Percentiles rank a stretch among this genome's conserved stretches.
Conservation (phyloP, 2,113 vertebrate species). For the Delphinus delphis region DNA sequence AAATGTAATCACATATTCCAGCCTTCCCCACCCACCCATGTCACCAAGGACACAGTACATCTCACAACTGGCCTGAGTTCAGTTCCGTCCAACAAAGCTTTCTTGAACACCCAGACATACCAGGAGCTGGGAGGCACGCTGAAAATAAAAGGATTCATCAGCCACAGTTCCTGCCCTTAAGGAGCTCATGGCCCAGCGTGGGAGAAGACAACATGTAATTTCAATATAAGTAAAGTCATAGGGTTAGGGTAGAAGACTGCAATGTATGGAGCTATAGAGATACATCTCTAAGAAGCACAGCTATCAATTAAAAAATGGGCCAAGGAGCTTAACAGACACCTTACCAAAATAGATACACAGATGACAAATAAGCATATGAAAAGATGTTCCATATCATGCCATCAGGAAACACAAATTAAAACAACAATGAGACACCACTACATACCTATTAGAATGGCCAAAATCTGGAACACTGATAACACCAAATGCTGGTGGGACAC, state of each 20-base stretch:
- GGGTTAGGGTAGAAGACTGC: neutral
- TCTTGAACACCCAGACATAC: neutral
- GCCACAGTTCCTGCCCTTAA: neutral
- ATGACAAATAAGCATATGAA: neutral
- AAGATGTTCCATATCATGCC: neutral
- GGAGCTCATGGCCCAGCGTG: neutral
- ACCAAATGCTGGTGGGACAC: neutral
- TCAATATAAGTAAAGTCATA: neutral
- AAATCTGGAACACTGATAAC: neutral
- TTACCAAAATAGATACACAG: neutral
- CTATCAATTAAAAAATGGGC: neutral
- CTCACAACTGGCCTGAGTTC: neutral
- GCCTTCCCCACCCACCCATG: neutral
- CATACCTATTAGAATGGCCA: neutral
- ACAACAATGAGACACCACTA: neutral
- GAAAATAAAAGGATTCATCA: neutral
- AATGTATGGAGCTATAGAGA: neutral
- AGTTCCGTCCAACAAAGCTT: neutral
- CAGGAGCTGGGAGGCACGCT: neutral
- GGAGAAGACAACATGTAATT: neutral
- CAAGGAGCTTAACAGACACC: neutral
- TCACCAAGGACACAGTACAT: neutral
- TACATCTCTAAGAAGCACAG: neutral
- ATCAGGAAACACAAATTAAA: neutral
- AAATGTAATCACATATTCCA: neutral